phyloP scores from a whole-genome alignment of 2,888 invertebrate genomes.

The Iselma pallidipennis region DNA sequence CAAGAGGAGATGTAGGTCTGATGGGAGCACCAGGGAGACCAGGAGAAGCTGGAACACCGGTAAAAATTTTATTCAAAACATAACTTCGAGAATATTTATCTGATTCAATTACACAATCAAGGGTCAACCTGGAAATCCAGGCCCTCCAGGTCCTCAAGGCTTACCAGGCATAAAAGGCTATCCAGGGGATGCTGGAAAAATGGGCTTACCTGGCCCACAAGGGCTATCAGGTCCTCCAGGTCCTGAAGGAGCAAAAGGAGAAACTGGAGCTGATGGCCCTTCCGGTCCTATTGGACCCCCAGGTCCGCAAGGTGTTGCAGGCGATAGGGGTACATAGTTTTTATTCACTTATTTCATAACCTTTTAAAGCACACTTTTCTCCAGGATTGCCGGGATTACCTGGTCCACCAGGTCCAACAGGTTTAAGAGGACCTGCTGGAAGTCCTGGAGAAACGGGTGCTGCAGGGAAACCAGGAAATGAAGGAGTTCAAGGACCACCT shows the following conservation, averaged over 20 bases:
- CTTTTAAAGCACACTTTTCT: background rate
- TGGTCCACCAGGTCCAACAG: slow-evolving; percentile 67
- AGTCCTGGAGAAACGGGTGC: slow-evolving; percentile 72
- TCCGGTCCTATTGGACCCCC: slow-evolving; percentile 70
- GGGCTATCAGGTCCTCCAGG: slow-evolving; percentile 76
- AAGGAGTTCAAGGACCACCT: slow-evolving; percentile 71
- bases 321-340: slow-evolving; percentile 61
- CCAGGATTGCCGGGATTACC: slow-evolving; percentile 62
- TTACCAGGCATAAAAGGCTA: slow-evolving; percentile 73
- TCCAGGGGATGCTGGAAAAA: slow-evolving; percentile 70
- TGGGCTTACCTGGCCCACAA: slow-evolving; percentile 68
- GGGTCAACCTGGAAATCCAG: slow-evolving; percentile 73
- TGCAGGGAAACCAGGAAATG: slow-evolving; percentile 72
- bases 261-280: slow-evolving; percentile 70
- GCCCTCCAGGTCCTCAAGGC: slow-evolving; percentile 73
- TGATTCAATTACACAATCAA: slow-evolving; percentile 42
- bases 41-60: slow-evolving; percentile 73
- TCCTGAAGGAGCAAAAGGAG: slow-evolving; percentile 74
- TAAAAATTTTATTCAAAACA: slow-evolving; percentile 50
- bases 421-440: slow-evolving; percentile 69
- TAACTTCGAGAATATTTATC: background rate
- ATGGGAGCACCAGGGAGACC: slow-evolving; percentile 78
- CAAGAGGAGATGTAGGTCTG: slow-evolving; percentile 74
- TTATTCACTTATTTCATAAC: slow-evolving; percentile 38
- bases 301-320: slow-evolving; percentile 71